Evolutionary conservation across 1,140 invertebrate species (phyloP).

Genomic region (Neodiprion pinetum): DNA sequence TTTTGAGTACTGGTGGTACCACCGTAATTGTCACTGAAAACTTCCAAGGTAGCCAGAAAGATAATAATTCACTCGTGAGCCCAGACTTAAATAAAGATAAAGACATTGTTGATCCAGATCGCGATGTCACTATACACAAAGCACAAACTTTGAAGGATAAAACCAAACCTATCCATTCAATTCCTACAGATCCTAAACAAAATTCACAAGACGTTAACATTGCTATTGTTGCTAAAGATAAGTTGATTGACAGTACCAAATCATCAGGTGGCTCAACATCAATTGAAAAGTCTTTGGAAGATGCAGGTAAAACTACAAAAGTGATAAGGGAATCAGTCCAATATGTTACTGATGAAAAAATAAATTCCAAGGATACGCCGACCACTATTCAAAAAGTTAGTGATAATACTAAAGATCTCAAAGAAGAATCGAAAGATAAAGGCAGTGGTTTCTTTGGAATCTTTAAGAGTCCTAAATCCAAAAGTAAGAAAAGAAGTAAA

Average conservation of each 20-base stretch:
- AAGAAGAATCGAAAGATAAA: constrained; percentile 27
- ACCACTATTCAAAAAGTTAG: not conserved
- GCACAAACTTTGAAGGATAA: not conserved
- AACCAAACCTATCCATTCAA: not conserved
- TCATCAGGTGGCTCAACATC: not conserved
- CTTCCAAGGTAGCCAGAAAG: not conserved
- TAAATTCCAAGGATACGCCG: not conserved
- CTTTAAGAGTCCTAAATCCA: constrained; percentile 44
- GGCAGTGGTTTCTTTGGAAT: constrained; percentile 41
- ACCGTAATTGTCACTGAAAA: not conserved
- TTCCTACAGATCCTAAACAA: not conserved
- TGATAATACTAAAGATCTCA: constrained; percentile 16
- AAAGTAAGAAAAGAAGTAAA: constrained; percentile 39
- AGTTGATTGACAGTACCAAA: constrained; percentile 14
- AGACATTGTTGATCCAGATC: not conserved
- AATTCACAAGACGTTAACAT: not conserved
- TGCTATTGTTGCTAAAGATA: not conserved
- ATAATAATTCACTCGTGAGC: not conserved
- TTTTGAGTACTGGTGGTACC: not conserved
- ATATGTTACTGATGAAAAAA: not conserved
- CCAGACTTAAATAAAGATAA: not conserved
- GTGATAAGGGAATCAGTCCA: not conserved
- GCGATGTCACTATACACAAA: not conserved
- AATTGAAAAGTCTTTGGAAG: not conserved
- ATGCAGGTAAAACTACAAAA: not conserved